Percentiles rank a stretch among this genome's conserved stretches.
phyloP scores from a whole-genome alignment of 2,797 vertebrate species.

The Syngnathus rostellatus region DNA sequence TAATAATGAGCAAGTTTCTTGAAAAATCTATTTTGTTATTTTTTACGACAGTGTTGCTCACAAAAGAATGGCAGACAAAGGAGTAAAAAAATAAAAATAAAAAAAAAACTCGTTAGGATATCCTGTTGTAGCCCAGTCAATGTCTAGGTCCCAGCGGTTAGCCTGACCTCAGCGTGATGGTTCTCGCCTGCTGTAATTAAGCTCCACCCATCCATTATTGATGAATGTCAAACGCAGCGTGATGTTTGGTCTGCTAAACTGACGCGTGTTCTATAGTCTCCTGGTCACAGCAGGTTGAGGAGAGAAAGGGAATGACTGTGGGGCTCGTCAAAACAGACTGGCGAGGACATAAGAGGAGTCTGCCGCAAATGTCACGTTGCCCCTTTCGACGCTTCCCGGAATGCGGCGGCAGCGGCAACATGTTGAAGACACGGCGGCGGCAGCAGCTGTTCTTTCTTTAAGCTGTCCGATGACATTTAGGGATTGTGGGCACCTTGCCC shows the following conservation, averaged over 20 bases:
- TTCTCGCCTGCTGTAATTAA: slow-evolving; percentile 67
- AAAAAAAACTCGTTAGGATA: slow-evolving; percentile 33
- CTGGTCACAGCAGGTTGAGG: slow-evolving; percentile 44
- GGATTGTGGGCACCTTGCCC: slow-evolving; percentile 44
- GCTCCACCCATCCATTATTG: slow-evolving; percentile 67
- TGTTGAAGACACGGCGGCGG: slow-evolving; percentile 50
- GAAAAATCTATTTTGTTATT: background rate
- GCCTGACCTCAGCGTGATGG: slow-evolving; percentile 54
- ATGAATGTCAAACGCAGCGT: slow-evolving; percentile 75
- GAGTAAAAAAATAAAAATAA: background rate
- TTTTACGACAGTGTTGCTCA: background rate
- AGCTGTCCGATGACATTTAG: slow-evolving; percentile 54
- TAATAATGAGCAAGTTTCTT: background rate
- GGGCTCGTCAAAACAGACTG: slow-evolving; percentile 30
- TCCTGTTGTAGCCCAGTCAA: slow-evolving; percentile 41
- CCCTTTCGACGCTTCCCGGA: slow-evolving; percentile 54
- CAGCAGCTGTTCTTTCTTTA: slow-evolving; percentile 64
- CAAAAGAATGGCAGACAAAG: slow-evolving; percentile 11
- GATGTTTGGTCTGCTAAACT: slow-evolving; percentile 58
- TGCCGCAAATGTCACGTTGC: slow-evolving; percentile 64
- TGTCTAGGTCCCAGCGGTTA: slow-evolving; percentile 43
- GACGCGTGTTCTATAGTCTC: slow-evolving; percentile 40
- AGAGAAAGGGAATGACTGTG: slow-evolving; percentile 32
- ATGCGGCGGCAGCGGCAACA: slow-evolving; percentile 22
- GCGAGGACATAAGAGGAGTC: slow-evolving; percentile 37